A percentile compares a stretch with the other conserved stretches of the same genome.
These are phyloP conservation scores for Salvelinus namaycush DNA, from an alignment of 2,113 vertebrate species.

Conservation along the genomic window DNA sequence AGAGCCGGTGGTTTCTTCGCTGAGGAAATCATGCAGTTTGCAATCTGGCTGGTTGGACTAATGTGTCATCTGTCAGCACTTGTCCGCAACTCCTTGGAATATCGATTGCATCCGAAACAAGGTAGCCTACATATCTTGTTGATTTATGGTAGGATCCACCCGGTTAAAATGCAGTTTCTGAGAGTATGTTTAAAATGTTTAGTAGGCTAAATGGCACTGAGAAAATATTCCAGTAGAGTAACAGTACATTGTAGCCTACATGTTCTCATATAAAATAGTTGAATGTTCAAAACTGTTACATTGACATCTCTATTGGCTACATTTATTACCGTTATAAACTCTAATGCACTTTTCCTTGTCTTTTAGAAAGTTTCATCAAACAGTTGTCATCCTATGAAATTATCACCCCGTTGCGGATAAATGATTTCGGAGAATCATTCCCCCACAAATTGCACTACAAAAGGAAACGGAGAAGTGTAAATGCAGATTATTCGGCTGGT, in stretches of 20 bases:
- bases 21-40: conserved; percentile 80
- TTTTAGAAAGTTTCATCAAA: conserved; percentile 83
- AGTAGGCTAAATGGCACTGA: conserved; percentile 3
- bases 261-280: too few species aligned
- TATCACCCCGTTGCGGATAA: conserved; percentile 86
- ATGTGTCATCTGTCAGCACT: conserved; percentile 82
- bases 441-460: conserved; percentile 80
- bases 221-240: background rate
- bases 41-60: conserved; percentile 81
- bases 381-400: conserved; percentile 90
- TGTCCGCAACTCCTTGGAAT: conserved; percentile 68
- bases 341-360: background rate
- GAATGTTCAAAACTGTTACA: background rate
- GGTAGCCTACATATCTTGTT: conserved; percentile 67
- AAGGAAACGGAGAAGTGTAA: conserved; percentile 81
- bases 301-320: background rate
- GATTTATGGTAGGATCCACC: conserved; percentile 8
- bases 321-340: background rate
- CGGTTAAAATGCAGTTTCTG: background rate
- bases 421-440: conserved; percentile 90
- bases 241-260: background rate
- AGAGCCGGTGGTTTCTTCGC: conserved; percentile 56
- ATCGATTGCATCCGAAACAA: conserved; percentile 86
- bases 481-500: conserved; percentile 53
- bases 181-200: background rate